Base-by-base conservation (phyloP, 2,888 invertebrate species). In the Xanthia icteritia region DNA sequence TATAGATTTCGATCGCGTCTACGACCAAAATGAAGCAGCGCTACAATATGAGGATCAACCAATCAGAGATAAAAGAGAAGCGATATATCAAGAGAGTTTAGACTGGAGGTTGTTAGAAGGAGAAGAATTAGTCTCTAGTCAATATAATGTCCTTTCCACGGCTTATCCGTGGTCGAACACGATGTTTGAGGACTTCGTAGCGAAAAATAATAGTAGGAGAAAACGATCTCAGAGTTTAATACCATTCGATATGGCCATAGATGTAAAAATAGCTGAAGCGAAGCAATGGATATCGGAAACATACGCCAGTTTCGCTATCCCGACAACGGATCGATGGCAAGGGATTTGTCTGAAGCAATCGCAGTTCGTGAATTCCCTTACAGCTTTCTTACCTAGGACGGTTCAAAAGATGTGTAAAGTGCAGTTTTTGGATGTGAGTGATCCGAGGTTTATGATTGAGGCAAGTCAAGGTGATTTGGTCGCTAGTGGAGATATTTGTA, bases 261-360 rank as follows among this genome's bases (percentile, higher is more conserved):
- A 98, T 91, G 96, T 97, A 23, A 97, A 97, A 92, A 97, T 98
- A 83, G 97, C 98, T 17, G 98, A 98, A 89, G 98, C 98, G 23
- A 98, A 98, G 90, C 98, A 98, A 92, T 98, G 98, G 98, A 98
- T 98, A 91, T 98, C 98, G 27, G 98, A 98, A 93, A 98, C 98
- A 0, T 98, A 98, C 87, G 98, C 98, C 11, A 98, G 98, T 56
- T 98, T 98, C 92, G 98, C 98, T n/a, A 98, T 98, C 94, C 98
- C 98, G 76, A 98, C 98, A 51, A 97, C 97, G 48, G 98, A 98
- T 92, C 97, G 97, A 90, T 98, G 98, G 98, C 97, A 98, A 89
- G 98, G 98, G 89, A 98, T 99, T 80, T 99, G 99, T 90, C 94
- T 99, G 83, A 97, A 98, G 86, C 97, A 97, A 88, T 98, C 98